Conservation (phyloP, 2,888 invertebrate species). For the Drosophila villosipedis region DNA sequence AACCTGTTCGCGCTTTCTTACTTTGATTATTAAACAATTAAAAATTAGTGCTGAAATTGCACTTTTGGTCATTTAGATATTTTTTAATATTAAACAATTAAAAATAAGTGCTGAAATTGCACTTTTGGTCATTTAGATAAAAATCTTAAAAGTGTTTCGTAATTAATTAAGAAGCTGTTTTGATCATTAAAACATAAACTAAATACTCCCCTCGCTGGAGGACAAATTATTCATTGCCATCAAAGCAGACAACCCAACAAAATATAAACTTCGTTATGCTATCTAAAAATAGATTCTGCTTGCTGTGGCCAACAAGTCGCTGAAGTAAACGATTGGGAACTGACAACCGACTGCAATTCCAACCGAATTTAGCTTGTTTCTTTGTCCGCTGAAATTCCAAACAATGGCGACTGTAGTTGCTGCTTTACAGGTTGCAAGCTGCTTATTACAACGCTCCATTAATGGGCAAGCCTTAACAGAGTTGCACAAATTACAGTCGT, state of each 20-base stretch:
- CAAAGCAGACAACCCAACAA: neutral
- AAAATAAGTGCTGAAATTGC: neutral
- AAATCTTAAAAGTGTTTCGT: neutral
- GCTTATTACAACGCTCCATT: conserved; percentile 62
- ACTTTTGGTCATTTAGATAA: neutral
- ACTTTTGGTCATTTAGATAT: neutral
- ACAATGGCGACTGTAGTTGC: conserved; percentile 39
- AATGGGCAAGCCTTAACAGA: conserved; percentile 42
- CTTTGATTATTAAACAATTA: neutral
- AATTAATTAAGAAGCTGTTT: neutral
- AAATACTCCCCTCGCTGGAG: neutral
- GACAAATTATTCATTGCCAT: neutral
- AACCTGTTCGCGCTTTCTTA: neutral
- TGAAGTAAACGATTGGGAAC: conserved; percentile 38
- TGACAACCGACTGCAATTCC: conserved; percentile 28
- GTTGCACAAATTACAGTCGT: conserved; percentile 55
- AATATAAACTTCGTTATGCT: conserved; percentile 18
- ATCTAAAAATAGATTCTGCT: conserved; percentile 66
- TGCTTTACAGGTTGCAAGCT: conserved; percentile 19
- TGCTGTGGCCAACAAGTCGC: conserved; percentile 29
- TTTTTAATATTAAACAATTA: neutral
- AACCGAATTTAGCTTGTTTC: conserved; percentile 36
- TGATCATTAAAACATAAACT: neutral
- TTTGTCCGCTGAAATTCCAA: conserved; percentile 41
- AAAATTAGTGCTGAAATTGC: neutral